Evolutionary conservation across 2,797 vertebrate genomes (phyloP).

Genomic region (Staurois parvus): DNA sequence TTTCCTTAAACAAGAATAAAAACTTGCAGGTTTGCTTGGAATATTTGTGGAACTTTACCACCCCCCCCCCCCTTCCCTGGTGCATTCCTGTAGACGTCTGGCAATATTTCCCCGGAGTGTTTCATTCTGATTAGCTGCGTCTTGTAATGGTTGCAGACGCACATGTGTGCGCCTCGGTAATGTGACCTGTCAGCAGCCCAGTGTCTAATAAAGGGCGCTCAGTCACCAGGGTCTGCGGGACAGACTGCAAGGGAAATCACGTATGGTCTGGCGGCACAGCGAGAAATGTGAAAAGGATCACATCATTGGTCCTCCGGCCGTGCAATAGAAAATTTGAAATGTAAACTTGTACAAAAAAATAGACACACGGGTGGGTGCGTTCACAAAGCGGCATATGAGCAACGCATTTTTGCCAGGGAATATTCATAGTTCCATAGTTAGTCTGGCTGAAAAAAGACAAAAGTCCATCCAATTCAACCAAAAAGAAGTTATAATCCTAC

Average conservation of each 20-base stretch:
- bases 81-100: slow-evolving; percentile 33
- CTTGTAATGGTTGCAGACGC: slow-evolving; percentile 30
- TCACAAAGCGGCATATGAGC: no score
- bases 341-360: no score
- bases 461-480: no score
- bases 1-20: slow-evolving; percentile 40
- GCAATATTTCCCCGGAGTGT: slow-evolving; percentile 27
- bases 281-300: no score
- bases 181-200: slow-evolving; percentile 35
- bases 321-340: no score
- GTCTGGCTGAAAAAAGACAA: no score
- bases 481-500: no score
- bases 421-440: no score
- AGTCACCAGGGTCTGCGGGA: slow-evolving; percentile 11
- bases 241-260: slow-evolving; percentile 34
- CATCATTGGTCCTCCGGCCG: no score
- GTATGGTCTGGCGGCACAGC: slow-evolving; percentile 8
- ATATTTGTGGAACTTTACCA: slow-evolving; percentile 15
- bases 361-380: no score
- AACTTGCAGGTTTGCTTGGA: slow-evolving; percentile 15
- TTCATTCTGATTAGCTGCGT: slow-evolving; percentile 49
- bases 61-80: not conserved
- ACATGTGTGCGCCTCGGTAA: slow-evolving; percentile 28
- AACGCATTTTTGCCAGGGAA: no score
- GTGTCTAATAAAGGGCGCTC: slow-evolving; percentile 25